Base-by-base conservation (phyloP, 1,140 invertebrate genomes). In the Diachasmimorpha longicaudata region DNA sequence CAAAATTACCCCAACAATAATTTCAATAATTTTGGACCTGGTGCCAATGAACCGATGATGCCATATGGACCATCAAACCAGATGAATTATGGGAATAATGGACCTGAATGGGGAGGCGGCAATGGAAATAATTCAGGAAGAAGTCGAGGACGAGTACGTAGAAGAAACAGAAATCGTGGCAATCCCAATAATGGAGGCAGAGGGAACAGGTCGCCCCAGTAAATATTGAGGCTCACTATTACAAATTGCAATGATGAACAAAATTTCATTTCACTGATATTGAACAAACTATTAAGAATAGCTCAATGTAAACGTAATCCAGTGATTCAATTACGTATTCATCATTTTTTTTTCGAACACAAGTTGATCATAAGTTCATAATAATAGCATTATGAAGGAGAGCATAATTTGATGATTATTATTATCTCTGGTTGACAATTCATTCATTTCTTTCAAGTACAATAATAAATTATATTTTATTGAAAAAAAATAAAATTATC, bases 121-220 rank as follows among this genome's bases (percentile, higher is more conserved):
- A 81, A 81, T n/a, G 78, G 82, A 9, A 11, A 13, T 4, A 84
- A 81, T 69, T 79, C 82, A 23, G 84, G 75, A 31, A 82, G 87
- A 58, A 78, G 85, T 6, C 85, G 86, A 0, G 85, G 84, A 0
- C 75, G 85, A 31, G 70, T 82, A 0, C 80, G 85, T 0, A 75
- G 86, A 31, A 77, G 87, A 21, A 87, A 88, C 76, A 79, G 87
- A 25, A 84, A 85, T 25, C 85, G 86, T 63, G 82, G 21, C 0
- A 63, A 63, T 25, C 21, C 58, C 19, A 63, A 52, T 52, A 52
- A 63, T 63, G 5, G 21, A 25, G 31, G 13, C 13, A 80, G 81
- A 74, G 78, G 79, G 25, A 83, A 85, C 74, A 82, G 84, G 71
- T 83, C 84, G 16, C 81, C 84, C 1, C 80, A 78, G 6, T 83